Base-by-base conservation (phyloP, 2,888 invertebrate genomes). In the Habrosyne pyritoides region DNA sequence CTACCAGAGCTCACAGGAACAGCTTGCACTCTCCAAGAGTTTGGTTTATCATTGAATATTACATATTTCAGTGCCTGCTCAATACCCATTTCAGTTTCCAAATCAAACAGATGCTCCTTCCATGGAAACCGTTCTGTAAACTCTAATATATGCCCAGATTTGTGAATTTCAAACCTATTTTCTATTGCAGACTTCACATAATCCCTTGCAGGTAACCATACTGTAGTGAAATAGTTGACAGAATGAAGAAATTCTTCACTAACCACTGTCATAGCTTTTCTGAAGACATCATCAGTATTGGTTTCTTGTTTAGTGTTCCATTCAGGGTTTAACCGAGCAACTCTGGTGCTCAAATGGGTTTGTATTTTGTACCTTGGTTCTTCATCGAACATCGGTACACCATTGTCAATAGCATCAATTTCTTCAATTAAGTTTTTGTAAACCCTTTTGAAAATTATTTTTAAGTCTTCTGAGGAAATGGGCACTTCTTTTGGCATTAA, bases 371-470 rank as follows among this genome's bases (percentile, higher is more conserved):
- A 98, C 28, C 87, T 91, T 0, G 96, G 95, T 74, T 95, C 95
- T 1, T 94, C 96, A 47, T 95, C 94, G 61, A 94, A 94, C 93
- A 97, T 96, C 0, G 96, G 95, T 0, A 99, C 94, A n/a, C 99
- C 99, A 91, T 99, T 99, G 83, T 99, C 99, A 55, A 99, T 96
- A 0, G 97, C 99, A 89, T 99, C 99, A 59, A 99, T 94, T 93
- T 99, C 99, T 89, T 96, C 96, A 12, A 99, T 95, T 55, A 99
- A 96, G 57, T 94, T 94, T 64, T 96, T 95, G 83, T 99, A 99
- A 0, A 99, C 93, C 79, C 95, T 94, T 61, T 93, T 89, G 73
- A 93, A 97, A 12, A 97, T 87, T 0, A 89, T 71, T 59, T 86
- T 87, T 0, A 96, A 71, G 53, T 95, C 93, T 12, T 88, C 81